These are phyloP conservation scores for Neolamprologus tretocephalus DNA, from an alignment of 2,113 vertebrate genomes.

Conservation along the genomic window DNA sequence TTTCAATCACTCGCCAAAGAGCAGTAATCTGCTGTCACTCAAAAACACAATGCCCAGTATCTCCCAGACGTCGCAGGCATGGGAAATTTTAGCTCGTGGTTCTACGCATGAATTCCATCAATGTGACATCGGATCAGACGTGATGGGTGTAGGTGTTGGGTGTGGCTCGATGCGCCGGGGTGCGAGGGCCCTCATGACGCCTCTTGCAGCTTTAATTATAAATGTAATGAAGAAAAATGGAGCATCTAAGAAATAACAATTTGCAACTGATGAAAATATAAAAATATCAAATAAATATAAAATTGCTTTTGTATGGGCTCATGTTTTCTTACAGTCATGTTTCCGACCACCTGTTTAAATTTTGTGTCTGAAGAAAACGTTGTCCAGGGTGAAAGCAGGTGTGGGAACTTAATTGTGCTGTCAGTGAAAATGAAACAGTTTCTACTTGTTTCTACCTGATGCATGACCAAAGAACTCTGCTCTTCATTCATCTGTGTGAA, in stretches of 20 bases:
- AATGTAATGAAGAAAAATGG: fast-evolving
- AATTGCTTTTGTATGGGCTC: neutral
- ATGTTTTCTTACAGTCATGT: neutral
- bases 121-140: neutral
- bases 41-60: neutral
- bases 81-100: neutral
- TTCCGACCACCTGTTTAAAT: neutral
- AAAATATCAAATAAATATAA: neutral
- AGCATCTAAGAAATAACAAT: neutral
- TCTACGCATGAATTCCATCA: neutral
- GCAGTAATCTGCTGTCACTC: neutral
- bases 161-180: fast-evolving
- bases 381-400: neutral
- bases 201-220: neutral
- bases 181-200: neutral
- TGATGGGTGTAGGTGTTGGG: neutral
- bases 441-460: fast-evolving
- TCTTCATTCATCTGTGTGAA: neutral
- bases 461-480: neutral
- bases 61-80: neutral
- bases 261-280: neutral
- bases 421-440: neutral
- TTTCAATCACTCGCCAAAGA: neutral
- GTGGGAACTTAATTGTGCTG: neutral
- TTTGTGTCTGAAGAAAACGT: neutral